These are phyloP conservation scores for Sciurus niger DNA, from an alignment of 2,113 vertebrate species.

Conservation along the genomic window DNA sequence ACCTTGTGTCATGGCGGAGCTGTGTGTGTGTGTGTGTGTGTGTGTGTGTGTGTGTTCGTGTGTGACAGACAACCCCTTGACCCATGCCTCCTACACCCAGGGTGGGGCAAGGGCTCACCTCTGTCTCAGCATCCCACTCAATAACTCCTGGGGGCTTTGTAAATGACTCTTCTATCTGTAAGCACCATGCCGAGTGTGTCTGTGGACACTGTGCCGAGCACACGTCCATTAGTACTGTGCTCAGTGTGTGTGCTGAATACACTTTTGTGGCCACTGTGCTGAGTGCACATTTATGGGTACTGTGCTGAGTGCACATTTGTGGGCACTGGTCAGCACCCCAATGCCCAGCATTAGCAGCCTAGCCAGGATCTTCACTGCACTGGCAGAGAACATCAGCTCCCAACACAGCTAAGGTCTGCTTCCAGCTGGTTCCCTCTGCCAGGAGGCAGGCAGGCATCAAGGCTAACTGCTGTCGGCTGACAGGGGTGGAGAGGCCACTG, in stretches of 20 bases:
- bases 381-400: not conserved
- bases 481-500: fast-evolving
- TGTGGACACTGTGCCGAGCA: too few relatives aligned
- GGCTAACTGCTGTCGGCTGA: fast-evolving
- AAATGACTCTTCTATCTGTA: too few relatives aligned
- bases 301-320: not conserved
- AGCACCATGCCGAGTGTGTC: too few relatives aligned
- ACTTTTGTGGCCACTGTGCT: not conserved
- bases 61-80: not conserved
- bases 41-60: too few relatives aligned
- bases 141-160: too few relatives aligned
- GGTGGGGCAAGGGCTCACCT: not conserved
- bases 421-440: not conserved
- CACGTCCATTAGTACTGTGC: not conserved
- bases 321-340: too few relatives aligned
- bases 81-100: fast-evolving
- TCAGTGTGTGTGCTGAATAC: not conserved
- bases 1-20: not conserved
- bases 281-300: not conserved
- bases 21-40: too few relatives aligned
- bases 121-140: not conserved
- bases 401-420: fast-evolving
- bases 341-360: not conserved
- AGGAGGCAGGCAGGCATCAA: not conserved
- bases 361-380: not conserved